A percentile compares a stretch with the other conserved stretches of the same genome.
These are phyloP conservation scores for Lasioglossum pauxillum DNA, from an alignment of 2,888 invertebrate species.

Conservation along the genomic window DNA sequence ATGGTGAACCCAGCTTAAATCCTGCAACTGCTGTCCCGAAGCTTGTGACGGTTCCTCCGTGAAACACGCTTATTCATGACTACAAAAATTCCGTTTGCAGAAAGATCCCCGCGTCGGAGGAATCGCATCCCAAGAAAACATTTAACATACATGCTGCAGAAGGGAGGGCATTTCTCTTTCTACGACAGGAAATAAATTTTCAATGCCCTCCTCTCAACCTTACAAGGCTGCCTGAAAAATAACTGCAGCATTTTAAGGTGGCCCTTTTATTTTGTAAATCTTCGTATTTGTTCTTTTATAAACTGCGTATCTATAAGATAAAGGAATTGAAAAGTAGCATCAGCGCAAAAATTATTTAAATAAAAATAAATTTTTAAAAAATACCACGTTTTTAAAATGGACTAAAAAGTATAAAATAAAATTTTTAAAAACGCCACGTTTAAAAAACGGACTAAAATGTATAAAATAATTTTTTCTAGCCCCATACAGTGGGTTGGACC, in stretches of 20 bases:
- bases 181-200: neutral
- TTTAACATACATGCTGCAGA: neutral
- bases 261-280: neutral
- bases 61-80: conserved; percentile 11
- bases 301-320: neutral
- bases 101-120: neutral
- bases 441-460: too few species aligned
- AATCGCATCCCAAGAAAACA: neutral
- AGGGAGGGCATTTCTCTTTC: neutral
- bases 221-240: neutral
- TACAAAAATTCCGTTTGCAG: conserved; percentile 3
- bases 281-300: neutral
- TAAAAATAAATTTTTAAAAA: too few species aligned
- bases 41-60: neutral
- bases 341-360: too few species aligned
- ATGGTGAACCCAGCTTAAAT: neutral
- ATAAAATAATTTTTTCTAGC: too few species aligned
- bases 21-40: conserved; percentile 5
- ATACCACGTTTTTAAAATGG: too few species aligned
- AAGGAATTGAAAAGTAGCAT: too few species aligned
- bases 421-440: too few species aligned
- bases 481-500: too few species aligned
- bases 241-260: neutral
- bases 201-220: neutral
- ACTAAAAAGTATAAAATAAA: too few species aligned